Conservation (phyloP, 1,140 invertebrate genomes). For the Spodoptera litura region DNA sequence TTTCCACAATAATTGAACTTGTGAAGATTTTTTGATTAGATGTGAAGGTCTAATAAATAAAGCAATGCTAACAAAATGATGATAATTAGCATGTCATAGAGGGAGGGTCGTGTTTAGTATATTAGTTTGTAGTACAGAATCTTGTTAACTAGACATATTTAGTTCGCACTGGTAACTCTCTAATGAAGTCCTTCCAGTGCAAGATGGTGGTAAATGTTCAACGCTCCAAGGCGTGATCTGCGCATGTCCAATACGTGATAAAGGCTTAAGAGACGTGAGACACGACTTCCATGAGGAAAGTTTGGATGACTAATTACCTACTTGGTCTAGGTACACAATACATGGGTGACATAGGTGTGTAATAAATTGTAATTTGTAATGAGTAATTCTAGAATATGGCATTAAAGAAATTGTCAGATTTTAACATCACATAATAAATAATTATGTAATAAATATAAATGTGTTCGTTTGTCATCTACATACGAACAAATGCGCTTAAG, state of each 20-base stretch:
- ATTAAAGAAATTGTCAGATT: too few species aligned
- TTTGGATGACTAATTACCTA: neutral
- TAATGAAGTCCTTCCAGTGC: conserved; percentile 8
- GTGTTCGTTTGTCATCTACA: too few species aligned
- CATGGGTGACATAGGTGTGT: too few species aligned
- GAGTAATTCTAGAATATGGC: too few species aligned
- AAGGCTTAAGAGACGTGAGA: neutral
- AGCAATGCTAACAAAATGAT: neutral
- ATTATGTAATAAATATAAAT: too few species aligned
- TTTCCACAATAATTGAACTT: neutral
- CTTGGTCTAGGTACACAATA: too few species aligned
- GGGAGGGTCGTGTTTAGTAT: conserved; percentile 3
- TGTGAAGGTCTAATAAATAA: conserved; percentile 9
- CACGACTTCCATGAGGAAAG: conserved; percentile 11
- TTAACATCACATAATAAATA: too few species aligned
- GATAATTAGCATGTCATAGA: conserved; percentile 22
- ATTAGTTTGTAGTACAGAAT: conserved; percentile 1
- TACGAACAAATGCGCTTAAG: too few species aligned
- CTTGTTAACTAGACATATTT: neutral
- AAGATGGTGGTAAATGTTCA: neutral
- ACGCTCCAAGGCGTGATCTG: neutral
- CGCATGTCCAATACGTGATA: neutral
- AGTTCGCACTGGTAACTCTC: neutral
- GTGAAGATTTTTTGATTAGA: neutral
- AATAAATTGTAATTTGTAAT: too few species aligned